phyloP scores from a whole-genome alignment of 2,888 invertebrate species.

The Sabatieria punctata region DNA sequence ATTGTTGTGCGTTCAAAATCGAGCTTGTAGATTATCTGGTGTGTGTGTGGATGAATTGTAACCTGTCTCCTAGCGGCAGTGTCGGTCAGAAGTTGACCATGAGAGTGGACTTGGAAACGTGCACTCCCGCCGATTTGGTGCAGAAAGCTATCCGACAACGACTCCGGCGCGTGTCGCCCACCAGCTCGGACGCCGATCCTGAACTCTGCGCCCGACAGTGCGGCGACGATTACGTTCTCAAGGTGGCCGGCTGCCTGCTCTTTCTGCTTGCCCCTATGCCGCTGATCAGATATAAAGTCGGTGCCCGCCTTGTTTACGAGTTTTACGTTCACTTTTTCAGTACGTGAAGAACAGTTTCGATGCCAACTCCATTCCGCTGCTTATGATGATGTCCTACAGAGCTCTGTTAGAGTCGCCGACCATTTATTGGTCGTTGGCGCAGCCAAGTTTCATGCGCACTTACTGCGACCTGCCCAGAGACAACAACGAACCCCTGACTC shows the following conservation, averaged over 20 bases:
- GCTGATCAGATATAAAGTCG: slow-evolving; percentile 37
- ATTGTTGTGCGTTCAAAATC: neutral
- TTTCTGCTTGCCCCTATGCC: slow-evolving; percentile 36
- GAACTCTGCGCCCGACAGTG: no score
- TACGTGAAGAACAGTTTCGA: slow-evolving; percentile 38
- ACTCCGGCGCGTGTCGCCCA: neutral
- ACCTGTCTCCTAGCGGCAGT: no score
- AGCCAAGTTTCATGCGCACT: no score
- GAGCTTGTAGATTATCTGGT: neutral
- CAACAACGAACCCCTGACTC: neutral
- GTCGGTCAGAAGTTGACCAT: no score
- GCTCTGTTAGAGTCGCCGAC: no score
- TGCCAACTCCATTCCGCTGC: slow-evolving; percentile 35
- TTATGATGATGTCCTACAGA: slow-evolving; percentile 37
- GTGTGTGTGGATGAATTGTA: neutral
- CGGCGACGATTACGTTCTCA: no score
- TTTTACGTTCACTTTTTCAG: slow-evolving; percentile 23
- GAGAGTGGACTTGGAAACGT: no score
- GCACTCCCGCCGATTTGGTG: neutral
- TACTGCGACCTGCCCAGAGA: no score
- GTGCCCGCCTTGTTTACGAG: no score
- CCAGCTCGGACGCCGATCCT: no score
- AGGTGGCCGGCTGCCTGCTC: slow-evolving; percentile 39
- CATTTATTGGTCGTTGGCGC: no score
- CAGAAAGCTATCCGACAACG: neutral